These are phyloP conservation scores for Sebastes jordani DNA, from an alignment of 2,797 vertebrate genomes.

Conservation along the genomic window DNA sequence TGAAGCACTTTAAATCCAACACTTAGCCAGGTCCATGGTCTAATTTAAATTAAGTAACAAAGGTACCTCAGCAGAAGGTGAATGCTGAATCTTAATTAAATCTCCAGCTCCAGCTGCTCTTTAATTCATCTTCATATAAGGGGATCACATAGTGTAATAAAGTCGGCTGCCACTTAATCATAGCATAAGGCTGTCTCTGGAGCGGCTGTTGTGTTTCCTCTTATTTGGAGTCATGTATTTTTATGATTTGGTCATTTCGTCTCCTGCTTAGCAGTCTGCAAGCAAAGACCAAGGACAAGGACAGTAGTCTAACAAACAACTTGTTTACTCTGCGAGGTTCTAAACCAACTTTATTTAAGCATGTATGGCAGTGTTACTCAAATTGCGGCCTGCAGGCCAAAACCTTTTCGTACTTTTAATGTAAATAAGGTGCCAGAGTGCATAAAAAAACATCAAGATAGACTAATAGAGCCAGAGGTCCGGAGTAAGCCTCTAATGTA, in stretches of 20 bases:
- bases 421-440: neutral
- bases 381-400: neutral
- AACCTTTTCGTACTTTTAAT: neutral
- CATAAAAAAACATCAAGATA: neutral
- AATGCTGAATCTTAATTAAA: constrained; percentile 79
- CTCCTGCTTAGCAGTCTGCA: neutral
- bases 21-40: constrained; percentile 54
- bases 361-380: neutral
- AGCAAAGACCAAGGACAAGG: neutral
- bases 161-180: constrained; percentile 58
- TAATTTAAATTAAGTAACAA: constrained; percentile 75
- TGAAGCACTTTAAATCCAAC: constrained; percentile 48
- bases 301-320: neutral
- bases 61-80: constrained; percentile 74
- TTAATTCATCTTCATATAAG: constrained; percentile 77
- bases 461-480: neutral
- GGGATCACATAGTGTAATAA: constrained; percentile 62
- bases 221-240: constrained; percentile 27
- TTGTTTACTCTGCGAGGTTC: neutral
- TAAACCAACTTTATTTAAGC: neutral
- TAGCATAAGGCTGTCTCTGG: constrained; percentile 14
- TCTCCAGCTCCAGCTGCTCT: constrained; percentile 67
- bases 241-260: constrained; percentile 14
- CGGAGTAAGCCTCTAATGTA: neutral
- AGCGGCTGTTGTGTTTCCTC: constrained; percentile 12